phyloP scores from a whole-genome alignment of 2,113 vertebrate genomes.

The Martes martes region DNA sequence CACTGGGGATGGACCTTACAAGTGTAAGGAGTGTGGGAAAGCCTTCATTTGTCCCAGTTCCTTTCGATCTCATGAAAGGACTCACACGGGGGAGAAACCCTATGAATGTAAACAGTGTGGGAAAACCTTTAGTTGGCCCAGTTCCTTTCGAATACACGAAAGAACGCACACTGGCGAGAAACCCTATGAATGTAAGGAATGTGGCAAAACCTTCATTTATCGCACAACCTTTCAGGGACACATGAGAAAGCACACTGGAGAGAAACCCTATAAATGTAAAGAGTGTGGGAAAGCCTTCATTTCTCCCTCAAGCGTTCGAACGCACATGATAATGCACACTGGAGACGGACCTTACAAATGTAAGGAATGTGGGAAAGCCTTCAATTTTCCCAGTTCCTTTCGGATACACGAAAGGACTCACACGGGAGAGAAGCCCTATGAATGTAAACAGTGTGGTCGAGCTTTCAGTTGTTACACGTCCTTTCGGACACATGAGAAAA shows the following conservation, averaged over 20 bases:
- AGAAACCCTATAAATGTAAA: conserved; percentile 48
- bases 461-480: background rate
- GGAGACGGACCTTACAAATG: conserved; percentile 40
- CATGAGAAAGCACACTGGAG: background rate
- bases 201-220: background rate
- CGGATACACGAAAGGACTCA: conserved; percentile 42
- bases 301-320: background rate
- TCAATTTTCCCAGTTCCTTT: background rate
- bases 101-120: conserved; percentile 35
- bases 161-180: conserved; percentile 2
- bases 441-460: conserved; percentile 29
- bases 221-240: background rate
- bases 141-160: background rate
- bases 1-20: background rate
- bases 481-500: background rate
- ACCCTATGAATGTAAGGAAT: background rate
- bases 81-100: conserved; percentile 35
- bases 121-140: background rate
- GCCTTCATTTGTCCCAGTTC: background rate
- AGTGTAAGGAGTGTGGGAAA: conserved; percentile 2
- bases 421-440: conserved; percentile 36
- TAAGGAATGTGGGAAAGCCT: conserved; percentile 43
- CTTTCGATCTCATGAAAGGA: conserved; percentile 28
- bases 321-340: background rate
- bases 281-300: conserved; percentile 53